These are phyloP conservation scores for Epinephelus malabaricus DNA, from an alignment of 2,797 vertebrate genomes.

Conservation along the genomic window DNA sequence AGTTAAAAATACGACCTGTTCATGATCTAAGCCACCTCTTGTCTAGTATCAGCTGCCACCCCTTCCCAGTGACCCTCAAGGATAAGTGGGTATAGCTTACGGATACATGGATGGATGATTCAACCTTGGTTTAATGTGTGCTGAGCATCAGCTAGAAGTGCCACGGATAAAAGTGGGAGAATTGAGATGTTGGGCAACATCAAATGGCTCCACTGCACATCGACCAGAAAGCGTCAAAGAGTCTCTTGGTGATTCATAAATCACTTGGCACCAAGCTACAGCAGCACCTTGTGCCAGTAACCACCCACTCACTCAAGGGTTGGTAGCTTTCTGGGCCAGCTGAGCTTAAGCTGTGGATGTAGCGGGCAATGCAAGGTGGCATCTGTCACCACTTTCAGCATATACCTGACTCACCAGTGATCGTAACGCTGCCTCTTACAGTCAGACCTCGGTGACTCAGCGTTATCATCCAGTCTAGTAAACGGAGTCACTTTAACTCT, in stretches of 20 bases:
- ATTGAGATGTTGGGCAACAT: slow-evolving; percentile 61
- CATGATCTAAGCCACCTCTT: neutral
- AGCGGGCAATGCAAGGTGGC: slow-evolving; percentile 49
- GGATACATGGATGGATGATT: slow-evolving; percentile 13
- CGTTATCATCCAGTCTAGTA: slow-evolving; percentile 45
- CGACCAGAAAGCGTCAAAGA: slow-evolving; percentile 48
- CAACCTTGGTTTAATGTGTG: slow-evolving; percentile 36
- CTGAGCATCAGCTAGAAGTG: slow-evolving; percentile 31
- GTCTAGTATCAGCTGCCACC: neutral
- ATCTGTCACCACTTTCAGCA: slow-evolving; percentile 61
- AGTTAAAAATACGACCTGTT: slow-evolving; percentile 33
- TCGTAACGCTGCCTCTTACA: slow-evolving; percentile 57
- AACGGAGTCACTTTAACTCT: slow-evolving; percentile 41
- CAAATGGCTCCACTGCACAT: slow-evolving; percentile 52
- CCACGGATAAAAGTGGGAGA: slow-evolving; percentile 45
- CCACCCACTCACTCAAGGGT: slow-evolving; percentile 53
- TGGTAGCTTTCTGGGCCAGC: slow-evolving; percentile 39
- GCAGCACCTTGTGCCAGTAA: slow-evolving; percentile 43
- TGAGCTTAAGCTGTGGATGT: slow-evolving; percentile 45
- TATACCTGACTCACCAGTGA: slow-evolving; percentile 63
- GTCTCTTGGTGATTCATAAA: slow-evolving; percentile 50
- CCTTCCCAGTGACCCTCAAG: neutral
- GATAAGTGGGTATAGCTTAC: neutral
- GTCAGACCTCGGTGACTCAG: slow-evolving; percentile 60
- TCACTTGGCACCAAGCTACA: slow-evolving; percentile 43